Conservation (phyloP, 2,797 vertebrate species). For the Artibeus lituratus region DNA sequence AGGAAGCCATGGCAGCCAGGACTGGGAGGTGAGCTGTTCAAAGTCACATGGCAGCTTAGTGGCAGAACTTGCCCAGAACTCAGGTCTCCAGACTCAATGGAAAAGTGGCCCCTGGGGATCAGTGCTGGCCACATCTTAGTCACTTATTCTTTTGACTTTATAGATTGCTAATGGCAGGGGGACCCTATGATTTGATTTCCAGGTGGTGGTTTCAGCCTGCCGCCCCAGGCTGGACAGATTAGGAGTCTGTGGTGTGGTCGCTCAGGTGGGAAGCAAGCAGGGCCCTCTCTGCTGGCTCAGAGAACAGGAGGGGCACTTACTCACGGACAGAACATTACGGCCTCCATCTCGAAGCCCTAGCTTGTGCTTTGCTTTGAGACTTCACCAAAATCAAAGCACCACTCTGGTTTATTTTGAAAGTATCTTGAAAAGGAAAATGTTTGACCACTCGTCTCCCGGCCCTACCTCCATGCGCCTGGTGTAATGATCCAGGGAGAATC, state of each 20-base stretch:
- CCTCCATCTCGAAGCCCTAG: neutral
- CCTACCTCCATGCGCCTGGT: constrained; percentile 78
- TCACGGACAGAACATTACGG: accelerated
- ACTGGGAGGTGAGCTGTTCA: neutral
- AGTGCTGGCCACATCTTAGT: neutral
- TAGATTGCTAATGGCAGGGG: neutral
- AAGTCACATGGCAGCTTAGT: neutral
- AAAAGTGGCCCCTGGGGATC: neutral
- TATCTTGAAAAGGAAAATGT: constrained; percentile 68
- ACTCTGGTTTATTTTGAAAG: constrained; percentile 41
- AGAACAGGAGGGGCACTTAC: neutral
- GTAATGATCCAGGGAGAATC: constrained; percentile 94
- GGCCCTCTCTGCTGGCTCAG: neutral
- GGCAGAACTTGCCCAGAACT: neutral
- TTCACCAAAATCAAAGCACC: neutral
- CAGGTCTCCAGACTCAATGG: neutral
- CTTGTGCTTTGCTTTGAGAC: neutral
- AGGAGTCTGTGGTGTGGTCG: neutral
- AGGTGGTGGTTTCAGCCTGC: neutral
- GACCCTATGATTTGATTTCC: neutral
- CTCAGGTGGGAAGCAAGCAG: neutral
- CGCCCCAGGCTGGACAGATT: neutral
- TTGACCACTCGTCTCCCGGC: constrained; percentile 55
- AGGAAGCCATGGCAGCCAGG: neutral
- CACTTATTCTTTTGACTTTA: constrained; percentile 12